Evolutionary conservation across 2,797 vertebrate species (phyloP), one percentile per base, ranked within the genome.

Genomic region (Gallinago stenura): DNA sequence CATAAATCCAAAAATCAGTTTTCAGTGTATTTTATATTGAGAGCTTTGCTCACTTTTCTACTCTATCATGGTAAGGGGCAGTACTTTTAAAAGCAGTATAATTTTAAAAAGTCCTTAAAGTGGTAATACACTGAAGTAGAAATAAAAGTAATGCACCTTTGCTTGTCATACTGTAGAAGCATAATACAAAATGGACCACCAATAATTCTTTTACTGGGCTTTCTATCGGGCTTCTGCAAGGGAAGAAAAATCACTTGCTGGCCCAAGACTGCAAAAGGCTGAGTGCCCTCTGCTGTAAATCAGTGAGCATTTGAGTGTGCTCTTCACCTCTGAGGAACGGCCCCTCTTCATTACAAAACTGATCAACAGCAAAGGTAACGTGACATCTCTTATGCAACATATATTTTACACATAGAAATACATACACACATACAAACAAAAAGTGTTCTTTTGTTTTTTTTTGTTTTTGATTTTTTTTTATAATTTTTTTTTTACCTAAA

Each of bases 401-500:
- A 97, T 98, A 98, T 97, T 98, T 97, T 96, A 98, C 97, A 98
- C 95, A 98, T 69, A 98, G 97, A 98, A 98, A 98, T 98, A 98
- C 97, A 98, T 97, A 98, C 96, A 98, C 96, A 98, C 96, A 98
- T 97, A 98, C 97, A 98, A 98, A 98, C 97, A 98, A 97, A 98
- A 98, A 98, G 97, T 98, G 98, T 66, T 98, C 97, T 96, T 93
- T 94, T 76, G 5, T 78, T 91, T 92, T 92, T 92, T 98, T 98
- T 98, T 97, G 96, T 92, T 97, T 96, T 69, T 70, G 7, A 20
- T 92, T 83, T 93, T 57, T 57, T 93, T 83, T 43, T 43, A 37
- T 37, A 37, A 37, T 41, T 61, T 39, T 37, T 62, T 98, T 98
- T 98, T 98, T 98, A 99, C 99, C 99, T 96, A 99, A 98, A 98